Base-by-base conservation (phyloP, 1,140 invertebrate species). In the Dendrolimus kikuchii region DNA sequence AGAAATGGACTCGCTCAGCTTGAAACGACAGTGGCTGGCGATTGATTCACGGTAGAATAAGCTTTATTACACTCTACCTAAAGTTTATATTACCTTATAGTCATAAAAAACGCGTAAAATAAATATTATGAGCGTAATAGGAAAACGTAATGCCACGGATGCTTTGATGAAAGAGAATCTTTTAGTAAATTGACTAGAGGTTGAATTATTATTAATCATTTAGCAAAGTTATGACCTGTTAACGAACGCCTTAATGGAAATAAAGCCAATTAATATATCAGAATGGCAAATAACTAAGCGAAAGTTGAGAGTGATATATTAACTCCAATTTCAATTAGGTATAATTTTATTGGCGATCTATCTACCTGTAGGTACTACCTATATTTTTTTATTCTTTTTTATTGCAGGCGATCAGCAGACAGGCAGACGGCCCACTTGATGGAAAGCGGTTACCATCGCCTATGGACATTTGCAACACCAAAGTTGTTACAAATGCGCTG, bases 1-100 rank as follows among this genome's bases (percentile, higher is more conserved):
- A 83, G 79, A 77, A 86, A 84, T 86, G 77, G 77, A 78, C 74
- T 67, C 74, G 72, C 71, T 80, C 68, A 71, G 76, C 55, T 71
- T 68, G 66, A 78, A 86, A 77, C 66, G 68, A 78, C 72, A 62
- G 62, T 62, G 50, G 44, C 42, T 47, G 46, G 60, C 45, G 53
- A 56, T 37, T 54, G 38, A 6, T 46, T 46, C 46, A 55, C 50
- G 45, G 59, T 36, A 68, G 68, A 76, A 64, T 41, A 38, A 53
- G 57, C 70, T 71, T 59, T 74, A 65, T 60, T 5, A 1, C 48
- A n/a, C 10, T 23, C 7, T 36, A 36, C 46, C 51, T 59, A 76
- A 55, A 59, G 62, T 55, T 59, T 51, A 63, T 53, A 67, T 64
- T 71, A 3, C 44, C 43, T 54, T 41, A 44, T 54, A 47, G 45